Evolutionary conservation across 2,797 vertebrate species (phyloP), one percentile per base, ranked within the genome.

Genomic region (Dallia pectoralis): DNA sequence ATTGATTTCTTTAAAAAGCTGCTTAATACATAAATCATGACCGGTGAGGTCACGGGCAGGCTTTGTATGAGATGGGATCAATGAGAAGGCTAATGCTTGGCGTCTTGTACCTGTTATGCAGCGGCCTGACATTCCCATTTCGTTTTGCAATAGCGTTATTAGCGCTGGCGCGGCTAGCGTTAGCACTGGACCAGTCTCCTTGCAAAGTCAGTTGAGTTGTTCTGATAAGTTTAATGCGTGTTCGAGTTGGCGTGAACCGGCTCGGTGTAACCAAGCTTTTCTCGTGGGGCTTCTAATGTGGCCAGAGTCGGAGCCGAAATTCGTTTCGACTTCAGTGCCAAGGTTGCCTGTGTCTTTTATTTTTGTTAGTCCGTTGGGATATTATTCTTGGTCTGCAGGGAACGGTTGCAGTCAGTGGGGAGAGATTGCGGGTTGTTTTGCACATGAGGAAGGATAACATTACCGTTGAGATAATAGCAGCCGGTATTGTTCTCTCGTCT

Each of bases 1-100:
- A 92, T 87, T 81, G 89, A 92, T 88, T 88, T 86, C 86, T 91
- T 88, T 68, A 89, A 91, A 90, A 91, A 91, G 86, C 89, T 86
- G 86, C 88, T 89, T 92, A 90, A 93, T 93, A 91, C 91, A 93
- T 93, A 92, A 93, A 92, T 93, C 88, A 93, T 92, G 91, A 92
- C 87, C 87, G 88, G 85, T 89, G 84, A 85, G 91, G 90, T 93
- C 91, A 89, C 86, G 80, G 85, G 63, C 51, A 84, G 87, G 88
- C 85, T 89, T 91, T 89, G n/a, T n/a, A 87, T 87, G 82, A 78
- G 83, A 81, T 77, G 11, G 75, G 84, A 88, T 93, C 91, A 84
- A 92, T 93, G 91, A 76, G 77, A 67, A 73, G 82, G 86, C 87
- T 89, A 89, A 90, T 87, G 82, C 9, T 73, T 69, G 61, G 83